Evolutionary conservation across 2,888 invertebrate genomes (phyloP).

Genomic region (Siphlonurus alternatus): DNA sequence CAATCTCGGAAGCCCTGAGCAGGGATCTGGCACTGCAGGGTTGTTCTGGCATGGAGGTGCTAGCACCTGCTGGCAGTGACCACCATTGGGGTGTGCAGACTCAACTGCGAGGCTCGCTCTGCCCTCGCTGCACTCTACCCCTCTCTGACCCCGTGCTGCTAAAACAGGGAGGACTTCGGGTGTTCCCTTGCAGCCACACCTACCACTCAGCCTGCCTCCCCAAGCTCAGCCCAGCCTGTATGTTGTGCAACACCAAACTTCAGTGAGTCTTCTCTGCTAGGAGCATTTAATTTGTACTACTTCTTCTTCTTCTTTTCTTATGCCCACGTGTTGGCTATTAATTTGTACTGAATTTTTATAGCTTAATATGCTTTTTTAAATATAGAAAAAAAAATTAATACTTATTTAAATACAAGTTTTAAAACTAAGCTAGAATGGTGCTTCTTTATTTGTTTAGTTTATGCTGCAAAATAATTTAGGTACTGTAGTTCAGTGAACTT

Average conservation of each 20-base stretch:
- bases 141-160: slow-evolving; percentile 39
- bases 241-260: not conserved
- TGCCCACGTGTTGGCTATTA: too few relatives aligned
- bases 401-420: too few relatives aligned
- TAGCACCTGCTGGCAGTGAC: not conserved
- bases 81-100: slow-evolving; percentile 34
- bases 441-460: too few relatives aligned
- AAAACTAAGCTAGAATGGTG: too few relatives aligned
- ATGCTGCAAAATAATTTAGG: too few relatives aligned
- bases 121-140: slow-evolving; percentile 39
- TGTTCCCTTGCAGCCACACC: slow-evolving; percentile 43
- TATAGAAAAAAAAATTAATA: too few relatives aligned
- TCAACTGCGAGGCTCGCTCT: slow-evolving; percentile 20
- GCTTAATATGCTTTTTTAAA: too few relatives aligned
- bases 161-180: slow-evolving; percentile 41
- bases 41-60: not conserved
- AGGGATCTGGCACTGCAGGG: not conserved
- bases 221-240: not conserved
- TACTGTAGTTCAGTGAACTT: too few relatives aligned
- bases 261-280: too few relatives aligned
- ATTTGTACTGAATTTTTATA: too few relatives aligned
- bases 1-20: not conserved
- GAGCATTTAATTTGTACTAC: too few relatives aligned
- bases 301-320: too few relatives aligned
- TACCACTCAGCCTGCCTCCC: slow-evolving; percentile 37